Evolutionary conservation across 2,888 invertebrate genomes (phyloP).

Genomic region (Erpobdella octoculata): DNA sequence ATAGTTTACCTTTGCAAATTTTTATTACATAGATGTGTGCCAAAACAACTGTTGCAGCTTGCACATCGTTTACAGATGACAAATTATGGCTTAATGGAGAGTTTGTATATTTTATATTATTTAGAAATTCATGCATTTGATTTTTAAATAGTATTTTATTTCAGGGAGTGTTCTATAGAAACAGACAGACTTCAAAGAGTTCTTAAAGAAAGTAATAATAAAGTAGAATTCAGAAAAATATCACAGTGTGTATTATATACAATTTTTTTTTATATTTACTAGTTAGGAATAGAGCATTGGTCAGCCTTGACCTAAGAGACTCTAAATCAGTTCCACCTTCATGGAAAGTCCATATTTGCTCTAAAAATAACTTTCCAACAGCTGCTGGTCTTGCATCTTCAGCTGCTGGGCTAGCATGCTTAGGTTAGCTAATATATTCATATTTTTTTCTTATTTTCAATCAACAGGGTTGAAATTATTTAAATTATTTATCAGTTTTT

Average conservation of each 20-base stretch:
- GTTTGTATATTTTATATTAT: conserved; percentile 51
- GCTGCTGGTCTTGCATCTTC: conserved; percentile 96
- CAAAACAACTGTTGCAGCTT: conserved; percentile 75
- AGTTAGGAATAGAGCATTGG: conserved; percentile 12
- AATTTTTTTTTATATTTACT: no score
- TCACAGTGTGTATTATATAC: neutral
- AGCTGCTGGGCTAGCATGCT: conserved; percentile 92
- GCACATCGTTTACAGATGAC: conserved; percentile 66
- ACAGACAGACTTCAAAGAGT: conserved; percentile 67
- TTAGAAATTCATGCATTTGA: neutral
- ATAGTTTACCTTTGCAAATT: neutral
- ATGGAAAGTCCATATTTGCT: conserved; percentile 49
- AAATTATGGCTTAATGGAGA: conserved; percentile 81
- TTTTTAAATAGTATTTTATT: neutral
- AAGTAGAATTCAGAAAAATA: neutral
- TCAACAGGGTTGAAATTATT: no score
- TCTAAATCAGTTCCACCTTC: conserved; percentile 21
- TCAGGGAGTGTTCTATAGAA: neutral
- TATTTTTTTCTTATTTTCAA: no score
- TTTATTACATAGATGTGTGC: conserved; percentile 55
- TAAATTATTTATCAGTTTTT: conserved; percentile 57
- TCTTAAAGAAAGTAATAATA: conserved; percentile 56
- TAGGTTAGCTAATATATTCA: conserved; percentile 55
- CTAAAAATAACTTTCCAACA: conserved; percentile 91
- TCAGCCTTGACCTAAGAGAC: neutral